phyloP scores from a whole-genome alignment of 1,140 invertebrate genomes.

The Rhagoletis zephyria region DNA sequence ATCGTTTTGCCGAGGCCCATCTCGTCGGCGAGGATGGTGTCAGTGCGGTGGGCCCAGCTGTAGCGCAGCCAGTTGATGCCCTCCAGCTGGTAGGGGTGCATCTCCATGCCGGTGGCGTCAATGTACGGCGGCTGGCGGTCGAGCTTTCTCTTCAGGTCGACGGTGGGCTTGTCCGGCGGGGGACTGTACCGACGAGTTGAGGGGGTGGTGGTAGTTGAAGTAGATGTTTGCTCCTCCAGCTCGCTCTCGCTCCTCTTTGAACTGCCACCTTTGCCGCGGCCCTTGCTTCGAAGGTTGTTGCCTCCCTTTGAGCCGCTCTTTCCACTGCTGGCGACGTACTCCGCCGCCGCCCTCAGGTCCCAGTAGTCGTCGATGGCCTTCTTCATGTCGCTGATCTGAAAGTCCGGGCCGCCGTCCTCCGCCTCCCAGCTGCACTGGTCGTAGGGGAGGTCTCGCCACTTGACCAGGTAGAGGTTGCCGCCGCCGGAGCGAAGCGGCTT shows the following conservation, averaged over 20 bases:
- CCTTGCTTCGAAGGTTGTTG: slow-evolving; percentile 81
- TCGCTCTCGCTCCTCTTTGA: slow-evolving; percentile 77
- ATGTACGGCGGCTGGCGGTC: slow-evolving; percentile 95
- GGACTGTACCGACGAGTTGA: slow-evolving; percentile 88
- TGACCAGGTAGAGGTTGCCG: slow-evolving; percentile 92
- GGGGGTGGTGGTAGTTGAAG: too few relatives aligned
- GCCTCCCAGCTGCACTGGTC: slow-evolving; percentile 98
- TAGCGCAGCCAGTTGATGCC: slow-evolving; percentile 92
- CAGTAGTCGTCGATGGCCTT: slow-evolving; percentile 93
- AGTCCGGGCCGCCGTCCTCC: slow-evolving; percentile 89
- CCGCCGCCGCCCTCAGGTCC: slow-evolving; percentile 83
- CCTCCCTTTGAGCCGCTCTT: too few relatives aligned
- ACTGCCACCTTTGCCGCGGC: slow-evolving; percentile 82
- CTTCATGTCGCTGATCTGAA: too few relatives aligned
- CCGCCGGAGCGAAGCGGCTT: slow-evolving; percentile 86
- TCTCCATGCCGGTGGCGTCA: slow-evolving; percentile 90
- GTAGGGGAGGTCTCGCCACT: slow-evolving; percentile 98
- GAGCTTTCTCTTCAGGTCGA: slow-evolving; percentile 95
- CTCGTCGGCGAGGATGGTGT: slow-evolving; percentile 98
- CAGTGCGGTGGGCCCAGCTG: slow-evolving; percentile 96
- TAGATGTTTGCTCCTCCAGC: slow-evolving; percentile 77
- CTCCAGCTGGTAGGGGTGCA: slow-evolving; percentile 98
- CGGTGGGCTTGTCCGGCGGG: slow-evolving; percentile 90
- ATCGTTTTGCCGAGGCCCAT: slow-evolving; percentile 99
- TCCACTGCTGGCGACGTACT: too few relatives aligned